Evolutionary conservation across 2,113 vertebrate species (phyloP), one percentile per base, ranked within the genome.

Genomic region (Trinectes maculatus): DNA sequence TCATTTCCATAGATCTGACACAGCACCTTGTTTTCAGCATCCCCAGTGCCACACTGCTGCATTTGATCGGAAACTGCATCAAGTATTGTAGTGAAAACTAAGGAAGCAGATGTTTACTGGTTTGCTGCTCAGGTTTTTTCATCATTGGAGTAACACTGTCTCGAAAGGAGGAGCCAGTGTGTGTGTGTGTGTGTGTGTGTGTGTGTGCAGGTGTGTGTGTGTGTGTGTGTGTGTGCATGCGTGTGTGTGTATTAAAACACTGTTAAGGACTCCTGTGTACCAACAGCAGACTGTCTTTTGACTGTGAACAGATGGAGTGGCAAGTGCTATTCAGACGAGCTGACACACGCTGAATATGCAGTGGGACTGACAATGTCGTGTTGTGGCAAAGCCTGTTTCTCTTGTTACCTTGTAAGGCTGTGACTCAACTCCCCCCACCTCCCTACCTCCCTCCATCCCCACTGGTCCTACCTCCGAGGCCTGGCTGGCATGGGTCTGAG

Each of bases 321-420:
- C 81, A 82, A 74, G 74, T 74, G 61, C 83, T 82, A 71, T 81
- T 82, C 70, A 73, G 77, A 52, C 75, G 55, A 40, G 68, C 40
- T 55, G 71, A 67, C 26, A 44, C 40, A 59, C 44, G 34, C 44
- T 72, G 82, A 77, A 87, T 85, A 88, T 82, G 82, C 57, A 80
- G 71, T 58, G 39, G 28, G 64, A 37, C 18, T 69, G 54, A 70
- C 70, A 80, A 63, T 55, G 26, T 68, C 48, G 59, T 71, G 77
- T 73, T 51, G 26, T 56, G 55, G 52, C 51, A 53, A 67, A 64
- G 43, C 64, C 44, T 57, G 25, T 59, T 66, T 29, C 47, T 59
- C 55, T 53, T 62, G 36, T 51, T 66, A 48, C 49, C 58, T 70
- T 40, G 43, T 46, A 39, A 40, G n/a, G n/a, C 28, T 51, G 42